Evolutionary conservation across 2,888 invertebrate genomes (phyloP).

Genomic region (Minunthozetes semirufus): DNA sequence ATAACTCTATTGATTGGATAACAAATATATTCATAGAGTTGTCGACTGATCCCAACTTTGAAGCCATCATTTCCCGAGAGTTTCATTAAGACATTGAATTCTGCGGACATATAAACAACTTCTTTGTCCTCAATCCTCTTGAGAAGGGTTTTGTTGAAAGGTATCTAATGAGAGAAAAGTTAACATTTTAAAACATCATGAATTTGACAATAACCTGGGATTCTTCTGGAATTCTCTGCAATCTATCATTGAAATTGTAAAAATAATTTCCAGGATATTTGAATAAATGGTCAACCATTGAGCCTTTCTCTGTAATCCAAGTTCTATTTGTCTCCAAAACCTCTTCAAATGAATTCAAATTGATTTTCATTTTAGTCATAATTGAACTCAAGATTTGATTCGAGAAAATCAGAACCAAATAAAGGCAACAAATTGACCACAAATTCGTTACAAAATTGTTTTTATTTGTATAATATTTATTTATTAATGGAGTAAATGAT

Average conservation of each 20-base stretch:
- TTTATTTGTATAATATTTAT: not conserved
- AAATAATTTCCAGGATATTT: not conserved
- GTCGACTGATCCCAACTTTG: not conserved
- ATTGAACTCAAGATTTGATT: not conserved
- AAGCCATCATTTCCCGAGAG: not conserved
- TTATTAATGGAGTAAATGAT: not conserved
- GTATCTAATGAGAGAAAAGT: not conserved
- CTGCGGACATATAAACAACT: not conserved
- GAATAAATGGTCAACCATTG: not conserved
- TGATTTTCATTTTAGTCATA: not conserved
- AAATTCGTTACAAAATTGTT: not conserved
- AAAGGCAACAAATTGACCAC: not conserved
- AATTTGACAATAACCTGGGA: too few species aligned
- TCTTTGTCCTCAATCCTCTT: not conserved
- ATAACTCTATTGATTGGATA: not conserved
- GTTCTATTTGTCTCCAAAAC: not conserved
- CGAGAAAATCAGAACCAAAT: not conserved
- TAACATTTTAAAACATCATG: too few species aligned
- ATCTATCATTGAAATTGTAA: not conserved
- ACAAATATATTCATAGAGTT: not conserved
- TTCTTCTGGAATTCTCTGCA: not conserved
- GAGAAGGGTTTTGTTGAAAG: not conserved
- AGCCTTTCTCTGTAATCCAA: not conserved
- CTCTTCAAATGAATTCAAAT: not conserved
- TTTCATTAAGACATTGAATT: not conserved